Conservation (phyloP, 2,113 vertebrate species). For the Xenopus borealis region DNA sequence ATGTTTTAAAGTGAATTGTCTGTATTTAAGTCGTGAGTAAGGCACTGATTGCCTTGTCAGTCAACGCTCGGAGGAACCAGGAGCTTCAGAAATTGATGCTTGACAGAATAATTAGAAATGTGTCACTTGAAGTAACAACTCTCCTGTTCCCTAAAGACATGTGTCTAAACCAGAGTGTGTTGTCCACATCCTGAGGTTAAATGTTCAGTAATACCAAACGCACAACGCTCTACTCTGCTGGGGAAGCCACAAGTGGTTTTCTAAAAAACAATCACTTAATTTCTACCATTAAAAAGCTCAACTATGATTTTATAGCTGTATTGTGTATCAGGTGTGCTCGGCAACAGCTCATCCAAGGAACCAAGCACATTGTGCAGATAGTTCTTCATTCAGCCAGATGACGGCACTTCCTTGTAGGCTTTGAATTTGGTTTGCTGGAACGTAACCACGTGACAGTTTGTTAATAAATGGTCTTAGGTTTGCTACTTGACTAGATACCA, state of each 20-base stretch:
- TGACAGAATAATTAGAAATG: slow-evolving; percentile 99
- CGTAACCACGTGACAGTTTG: too few relatives aligned
- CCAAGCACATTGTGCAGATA: too few relatives aligned
- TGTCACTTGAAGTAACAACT: slow-evolving; percentile 89
- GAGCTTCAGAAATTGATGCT: slow-evolving; percentile 90
- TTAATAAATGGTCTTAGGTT: too few relatives aligned
- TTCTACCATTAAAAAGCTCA: slow-evolving; percentile 50
- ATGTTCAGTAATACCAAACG: slow-evolving; percentile 75
- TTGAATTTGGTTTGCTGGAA: too few relatives aligned
- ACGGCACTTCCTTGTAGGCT: too few relatives aligned
- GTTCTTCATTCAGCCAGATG: too few relatives aligned
- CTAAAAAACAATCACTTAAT: slow-evolving; percentile 26
- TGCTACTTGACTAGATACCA: too few relatives aligned
- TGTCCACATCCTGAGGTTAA: slow-evolving; percentile 69
- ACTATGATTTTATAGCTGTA: slow-evolving; percentile 6
- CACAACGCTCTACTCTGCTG: slow-evolving; percentile 49
- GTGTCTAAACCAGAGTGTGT: slow-evolving; percentile 58
- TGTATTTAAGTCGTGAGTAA: slow-evolving; percentile 65
- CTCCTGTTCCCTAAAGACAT: slow-evolving; percentile 75
- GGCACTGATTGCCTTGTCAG: slow-evolving; percentile 93
- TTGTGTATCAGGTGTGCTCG: too few relatives aligned
- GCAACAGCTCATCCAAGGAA: too few relatives aligned
- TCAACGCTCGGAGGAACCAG: slow-evolving; percentile 76
- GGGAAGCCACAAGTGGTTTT: slow-evolving; percentile 52
- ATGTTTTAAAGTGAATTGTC: slow-evolving; percentile 35